Evolutionary conservation across 1,140 invertebrate species (phyloP).

Genomic region (Adoxophyes honmai): DNA sequence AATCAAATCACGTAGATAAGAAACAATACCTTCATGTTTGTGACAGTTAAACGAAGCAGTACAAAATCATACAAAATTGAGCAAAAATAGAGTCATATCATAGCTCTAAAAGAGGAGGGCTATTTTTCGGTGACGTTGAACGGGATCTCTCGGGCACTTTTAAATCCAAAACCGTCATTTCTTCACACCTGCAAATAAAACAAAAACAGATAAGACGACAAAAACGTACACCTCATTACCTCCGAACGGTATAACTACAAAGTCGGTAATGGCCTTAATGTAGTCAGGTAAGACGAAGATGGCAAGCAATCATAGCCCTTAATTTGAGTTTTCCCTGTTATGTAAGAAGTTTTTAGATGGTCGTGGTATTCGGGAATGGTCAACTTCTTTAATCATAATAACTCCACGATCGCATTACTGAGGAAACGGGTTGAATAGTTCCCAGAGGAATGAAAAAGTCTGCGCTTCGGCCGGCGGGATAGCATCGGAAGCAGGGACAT

Average conservation of each 20-base stretch:
- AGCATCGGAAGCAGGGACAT: neutral
- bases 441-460: neutral
- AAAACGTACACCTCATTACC: too few relatives aligned
- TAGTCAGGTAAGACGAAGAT: too few relatives aligned
- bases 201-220: neutral
- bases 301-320: too few relatives aligned
- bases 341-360: too few relatives aligned
- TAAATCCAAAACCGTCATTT: slow-evolving; percentile 59
- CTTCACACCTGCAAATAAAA: slow-evolving; percentile 53
- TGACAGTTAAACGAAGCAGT: too few relatives aligned
- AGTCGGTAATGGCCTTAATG: too few relatives aligned
- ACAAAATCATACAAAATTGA: neutral
- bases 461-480: neutral
- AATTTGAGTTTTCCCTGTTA: too few relatives aligned
- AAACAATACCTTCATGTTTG: neutral
- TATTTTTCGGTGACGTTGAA: slow-evolving; percentile 50
- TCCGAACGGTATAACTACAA: too few relatives aligned
- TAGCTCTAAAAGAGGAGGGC: slow-evolving; percentile 55
- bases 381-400: slow-evolving; percentile 7
- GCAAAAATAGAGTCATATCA: slow-evolving; percentile 43
- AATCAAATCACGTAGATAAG: slow-evolving; percentile 5
- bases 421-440: slow-evolving; percentile 4
- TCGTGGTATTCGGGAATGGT: neutral
- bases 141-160: slow-evolving; percentile 48
- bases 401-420: neutral